Percentiles rank a stretch among this genome's conserved stretches.
Evolutionary conservation across 92 coral and sea anemone genomes (phyloP).

Genomic region (Parazoanthus atlanticus): DNA sequence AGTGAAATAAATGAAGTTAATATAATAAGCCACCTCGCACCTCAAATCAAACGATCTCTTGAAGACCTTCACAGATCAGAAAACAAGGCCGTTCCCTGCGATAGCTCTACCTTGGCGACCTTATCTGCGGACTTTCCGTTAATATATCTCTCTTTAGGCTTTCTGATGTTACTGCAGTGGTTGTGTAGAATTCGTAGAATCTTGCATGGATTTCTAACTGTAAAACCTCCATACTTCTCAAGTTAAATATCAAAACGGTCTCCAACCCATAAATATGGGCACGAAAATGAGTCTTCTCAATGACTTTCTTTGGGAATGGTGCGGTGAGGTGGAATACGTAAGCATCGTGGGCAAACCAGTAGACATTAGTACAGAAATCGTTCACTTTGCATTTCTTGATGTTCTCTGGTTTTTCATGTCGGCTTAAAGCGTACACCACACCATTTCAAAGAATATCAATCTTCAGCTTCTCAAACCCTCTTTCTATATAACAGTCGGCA

Average conservation of each 20-base stretch:
- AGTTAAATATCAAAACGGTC: slow-evolving; percentile 55
- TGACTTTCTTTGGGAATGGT: slow-evolving; percentile 58
- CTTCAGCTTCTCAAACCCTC: slow-evolving; percentile 73
- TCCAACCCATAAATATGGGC: slow-evolving; percentile 76
- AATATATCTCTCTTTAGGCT: background rate
- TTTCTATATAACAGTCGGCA: slow-evolving; percentile 80
- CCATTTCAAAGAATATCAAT: slow-evolving; percentile 43
- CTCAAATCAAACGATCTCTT: background rate
- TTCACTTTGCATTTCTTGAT: slow-evolving; percentile 50
- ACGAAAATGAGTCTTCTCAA: slow-evolving; percentile 58
- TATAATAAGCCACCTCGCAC: too few relatives aligned
- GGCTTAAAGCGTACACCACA: slow-evolving; percentile 76
- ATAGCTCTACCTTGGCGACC: background rate
- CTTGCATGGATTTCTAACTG: slow-evolving; percentile 75
- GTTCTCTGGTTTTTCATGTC: slow-evolving; percentile 67
- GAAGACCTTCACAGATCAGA: background rate
- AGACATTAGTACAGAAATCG: slow-evolving; percentile 66
- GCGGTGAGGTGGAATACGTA: slow-evolving; percentile 59
- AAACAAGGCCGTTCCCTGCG: background rate
- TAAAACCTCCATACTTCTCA: slow-evolving; percentile 57
- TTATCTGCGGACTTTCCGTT: background rate
- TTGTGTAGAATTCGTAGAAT: slow-evolving; percentile 68
- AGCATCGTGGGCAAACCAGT: slow-evolving; percentile 85
- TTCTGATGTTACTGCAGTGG: slow-evolving; percentile 62
- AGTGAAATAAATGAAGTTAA: too few relatives aligned